These are phyloP conservation scores for Pelusios castaneus DNA, from an alignment of 2,113 vertebrate genomes.

Conservation along the genomic window DNA sequence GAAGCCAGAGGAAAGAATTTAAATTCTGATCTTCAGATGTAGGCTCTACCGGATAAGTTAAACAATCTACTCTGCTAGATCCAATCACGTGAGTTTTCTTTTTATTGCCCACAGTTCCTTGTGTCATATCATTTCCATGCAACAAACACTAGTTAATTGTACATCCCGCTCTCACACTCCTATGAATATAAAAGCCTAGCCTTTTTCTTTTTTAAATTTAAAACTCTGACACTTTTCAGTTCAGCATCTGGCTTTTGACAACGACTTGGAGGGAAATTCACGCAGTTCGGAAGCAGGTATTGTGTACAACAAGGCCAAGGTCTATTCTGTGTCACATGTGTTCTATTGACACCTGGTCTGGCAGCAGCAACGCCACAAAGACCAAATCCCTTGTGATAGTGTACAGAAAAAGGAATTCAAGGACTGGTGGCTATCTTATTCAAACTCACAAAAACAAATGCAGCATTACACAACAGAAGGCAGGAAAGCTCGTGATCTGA, in stretches of 20 bases:
- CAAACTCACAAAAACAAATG: not conserved
- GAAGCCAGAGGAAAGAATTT: not conserved
- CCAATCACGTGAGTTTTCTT: not conserved
- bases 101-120: not conserved
- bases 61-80: not conserved
- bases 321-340: not conserved
- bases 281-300: not conserved
- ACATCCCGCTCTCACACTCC: not conserved
- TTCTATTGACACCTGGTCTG: slow-evolving; percentile 26
- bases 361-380: slow-evolving; percentile 13
- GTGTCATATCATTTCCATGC: not conserved
- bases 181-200: not conserved
- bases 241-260: slow-evolving; percentile 55
- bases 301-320: slow-evolving; percentile 24
- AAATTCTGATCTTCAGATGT: not conserved
- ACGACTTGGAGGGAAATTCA: slow-evolving; percentile 36
- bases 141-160: not conserved
- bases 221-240: slow-evolving; percentile 32
- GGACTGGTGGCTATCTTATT: not conserved
- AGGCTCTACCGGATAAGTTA: not conserved
- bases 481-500: slow-evolving; percentile 51
- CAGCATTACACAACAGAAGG: slow-evolving; percentile 33
- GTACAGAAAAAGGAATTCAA: not conserved
- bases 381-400: not conserved
- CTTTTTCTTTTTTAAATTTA: not conserved